Conservation (phyloP, 1,140 invertebrate species). For the Berghia stephanieae region DNA sequence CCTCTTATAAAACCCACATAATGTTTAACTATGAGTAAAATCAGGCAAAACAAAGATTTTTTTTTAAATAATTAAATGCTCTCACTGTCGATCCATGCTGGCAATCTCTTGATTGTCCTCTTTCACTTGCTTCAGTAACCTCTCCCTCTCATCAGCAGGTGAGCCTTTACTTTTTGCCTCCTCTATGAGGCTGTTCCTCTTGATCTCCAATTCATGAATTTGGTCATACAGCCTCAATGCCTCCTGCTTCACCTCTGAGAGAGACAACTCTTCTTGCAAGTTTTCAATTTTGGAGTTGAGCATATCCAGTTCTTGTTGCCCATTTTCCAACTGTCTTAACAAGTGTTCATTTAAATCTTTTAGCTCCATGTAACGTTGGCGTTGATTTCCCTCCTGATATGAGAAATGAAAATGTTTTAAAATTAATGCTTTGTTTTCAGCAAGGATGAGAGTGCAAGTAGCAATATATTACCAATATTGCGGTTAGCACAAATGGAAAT, state of each 20-base stretch:
- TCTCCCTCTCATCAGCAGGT: conserved; percentile 80
- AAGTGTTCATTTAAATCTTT: conserved; percentile 70
- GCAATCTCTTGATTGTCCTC: conserved; percentile 83
- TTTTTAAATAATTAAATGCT: too few relatives aligned
- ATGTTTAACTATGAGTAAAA: too few relatives aligned
- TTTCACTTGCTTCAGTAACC: conserved; percentile 79
- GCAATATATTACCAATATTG: too few relatives aligned
- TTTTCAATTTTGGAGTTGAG: conserved; percentile 74
- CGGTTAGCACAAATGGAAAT: too few relatives aligned
- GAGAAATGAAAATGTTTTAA: too few relatives aligned
- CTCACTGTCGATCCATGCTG: conserved; percentile 77
- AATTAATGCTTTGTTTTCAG: too few relatives aligned
- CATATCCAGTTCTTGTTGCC: conserved; percentile 73
- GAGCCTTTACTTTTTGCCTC: conserved; percentile 77
- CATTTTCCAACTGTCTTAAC: conserved; percentile 73
- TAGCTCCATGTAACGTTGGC: conserved; percentile 70
- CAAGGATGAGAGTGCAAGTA: background rate
- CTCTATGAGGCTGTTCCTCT: conserved; percentile 74
- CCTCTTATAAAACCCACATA: too few relatives aligned
- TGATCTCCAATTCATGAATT: conserved; percentile 76
- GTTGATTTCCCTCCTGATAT: conserved; percentile 66
- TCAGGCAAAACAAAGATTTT: too few relatives aligned
- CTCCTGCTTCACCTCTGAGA: conserved; percentile 77
- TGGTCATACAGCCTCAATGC: conserved; percentile 77
- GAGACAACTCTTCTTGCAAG: conserved; percentile 77